Evolutionary conservation across 2,888 invertebrate genomes (phyloP).

Genomic region (Parnassius glacialis): DNA sequence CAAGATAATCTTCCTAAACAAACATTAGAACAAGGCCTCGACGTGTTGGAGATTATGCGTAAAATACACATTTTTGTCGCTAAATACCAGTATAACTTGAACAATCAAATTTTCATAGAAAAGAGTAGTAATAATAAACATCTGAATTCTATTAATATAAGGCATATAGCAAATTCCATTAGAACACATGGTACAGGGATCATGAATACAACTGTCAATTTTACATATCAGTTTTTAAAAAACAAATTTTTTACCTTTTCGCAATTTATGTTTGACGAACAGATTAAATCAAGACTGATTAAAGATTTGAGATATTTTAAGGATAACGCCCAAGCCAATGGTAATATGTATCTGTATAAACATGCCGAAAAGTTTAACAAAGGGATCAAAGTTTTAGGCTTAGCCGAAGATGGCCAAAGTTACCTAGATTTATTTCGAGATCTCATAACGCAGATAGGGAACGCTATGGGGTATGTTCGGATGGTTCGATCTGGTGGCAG

Average conservation of each 20-base stretch:
- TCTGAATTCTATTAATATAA: conserved; percentile 96
- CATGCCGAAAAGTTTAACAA: conserved; percentile 96
- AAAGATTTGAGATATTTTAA: conserved; percentile 93
- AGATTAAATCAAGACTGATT: conserved; percentile 95
- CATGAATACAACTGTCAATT: conserved; percentile 96
- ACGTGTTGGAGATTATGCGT: conserved; percentile 97
- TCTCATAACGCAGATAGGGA: conserved; percentile 96
- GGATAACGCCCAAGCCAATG: conserved; percentile 84
- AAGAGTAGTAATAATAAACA: conserved; percentile 94
- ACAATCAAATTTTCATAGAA: conserved; percentile 97
- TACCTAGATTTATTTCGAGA: conserved; percentile 96
- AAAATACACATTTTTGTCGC: conserved; percentile 97
- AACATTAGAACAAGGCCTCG: conserved; percentile 97
- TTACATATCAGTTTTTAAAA: conserved; percentile 95
- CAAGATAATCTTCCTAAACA: conserved; percentile 97
- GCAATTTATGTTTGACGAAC: conserved; percentile 98
- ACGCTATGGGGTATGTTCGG: conserved; percentile 97
- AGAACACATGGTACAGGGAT: conserved; percentile 98
- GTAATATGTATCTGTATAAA: conserved; percentile 91
- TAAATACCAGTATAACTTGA: conserved; percentile 96
- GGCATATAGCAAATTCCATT: conserved; percentile 97
- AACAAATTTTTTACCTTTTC: conserved; percentile 97
- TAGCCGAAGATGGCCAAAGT: conserved; percentile 89
- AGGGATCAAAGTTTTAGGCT: conserved; percentile 92
- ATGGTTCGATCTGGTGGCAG: conserved; percentile 96